These are phyloP conservation scores for Dorcus hopei DNA, from an alignment of 2,888 invertebrate species.

Conservation along the genomic window DNA sequence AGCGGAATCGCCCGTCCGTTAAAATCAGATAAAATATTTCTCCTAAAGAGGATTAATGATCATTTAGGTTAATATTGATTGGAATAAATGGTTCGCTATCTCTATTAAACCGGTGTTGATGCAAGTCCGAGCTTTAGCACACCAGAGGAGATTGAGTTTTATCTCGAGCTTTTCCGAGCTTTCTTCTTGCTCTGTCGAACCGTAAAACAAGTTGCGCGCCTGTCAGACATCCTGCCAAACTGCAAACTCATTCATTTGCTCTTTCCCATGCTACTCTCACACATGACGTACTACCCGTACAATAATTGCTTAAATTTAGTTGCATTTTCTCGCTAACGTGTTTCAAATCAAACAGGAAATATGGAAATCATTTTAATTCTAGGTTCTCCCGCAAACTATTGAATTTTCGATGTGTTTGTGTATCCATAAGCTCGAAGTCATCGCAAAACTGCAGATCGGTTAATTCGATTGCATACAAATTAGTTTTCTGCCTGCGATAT, in stretches of 20 bases:
- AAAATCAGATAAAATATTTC: conserved; percentile 38
- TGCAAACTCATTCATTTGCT: conserved; percentile 35
- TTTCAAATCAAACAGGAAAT: too few species aligned
- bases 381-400: too few species aligned
- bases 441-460: conserved; percentile 7
- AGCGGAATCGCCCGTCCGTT: conserved; percentile 24
- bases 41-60: conserved; percentile 45
- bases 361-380: too few species aligned
- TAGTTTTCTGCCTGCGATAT: conserved; percentile 37
- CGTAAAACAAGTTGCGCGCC: conserved; percentile 42
- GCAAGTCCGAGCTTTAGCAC: conserved; percentile 29
- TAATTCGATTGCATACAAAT: conserved; percentile 30
- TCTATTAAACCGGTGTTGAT: conserved; percentile 40
- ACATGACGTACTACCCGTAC: conserved; percentile 9
- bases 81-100: conserved; percentile 42
- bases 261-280: conserved; percentile 31
- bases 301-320: conserved; percentile 12
- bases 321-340: background rate
- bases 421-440: too few species aligned
- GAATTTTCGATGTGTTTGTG: too few species aligned
- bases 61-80: conserved; percentile 42
- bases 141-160: conserved; percentile 31
- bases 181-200: conserved; percentile 40
- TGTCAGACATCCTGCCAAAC: conserved; percentile 36
- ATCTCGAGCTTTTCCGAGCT: conserved; percentile 38